phyloP scores from a whole-genome alignment of 2,797 vertebrate species.

The Hydrolagus colliei region DNA sequence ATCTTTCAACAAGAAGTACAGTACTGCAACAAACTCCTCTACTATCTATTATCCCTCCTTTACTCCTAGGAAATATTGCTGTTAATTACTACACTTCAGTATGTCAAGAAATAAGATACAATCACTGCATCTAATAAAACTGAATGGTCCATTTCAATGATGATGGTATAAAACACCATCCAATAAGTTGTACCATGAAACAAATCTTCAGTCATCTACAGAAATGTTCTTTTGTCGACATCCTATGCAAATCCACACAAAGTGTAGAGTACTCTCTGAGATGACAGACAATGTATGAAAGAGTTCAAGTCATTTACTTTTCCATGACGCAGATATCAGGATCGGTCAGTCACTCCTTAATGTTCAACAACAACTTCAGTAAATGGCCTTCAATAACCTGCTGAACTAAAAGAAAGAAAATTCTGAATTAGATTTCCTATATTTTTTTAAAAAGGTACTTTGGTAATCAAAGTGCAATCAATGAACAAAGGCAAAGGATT shows the following conservation, averaged over 20 bases:
- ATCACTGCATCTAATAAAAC: neutral
- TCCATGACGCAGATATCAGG: neutral
- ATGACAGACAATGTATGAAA: neutral
- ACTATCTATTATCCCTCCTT: neutral
- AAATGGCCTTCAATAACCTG: conserved; percentile 95
- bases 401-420: conserved; percentile 70
- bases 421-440: conserved; percentile 13
- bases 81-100: neutral
- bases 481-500: neutral
- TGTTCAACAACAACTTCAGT: conserved; percentile 83
- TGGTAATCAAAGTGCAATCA: neutral
- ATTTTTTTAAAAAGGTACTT: neutral
- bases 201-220: neutral
- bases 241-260: neutral
- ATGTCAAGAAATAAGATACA: neutral
- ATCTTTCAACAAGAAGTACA: neutral
- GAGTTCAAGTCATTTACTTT: neutral
- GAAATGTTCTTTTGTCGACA: neutral
- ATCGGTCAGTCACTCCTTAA: conserved; percentile 69
- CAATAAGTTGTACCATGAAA: conserved; percentile 18
- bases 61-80: neutral
- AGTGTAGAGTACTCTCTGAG: neutral
- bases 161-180: neutral
- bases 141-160: neutral
- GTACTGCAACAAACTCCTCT: neutral